Conservation (phyloP, 2,797 vertebrate genomes). For the Hemibagrus guttatus region DNA sequence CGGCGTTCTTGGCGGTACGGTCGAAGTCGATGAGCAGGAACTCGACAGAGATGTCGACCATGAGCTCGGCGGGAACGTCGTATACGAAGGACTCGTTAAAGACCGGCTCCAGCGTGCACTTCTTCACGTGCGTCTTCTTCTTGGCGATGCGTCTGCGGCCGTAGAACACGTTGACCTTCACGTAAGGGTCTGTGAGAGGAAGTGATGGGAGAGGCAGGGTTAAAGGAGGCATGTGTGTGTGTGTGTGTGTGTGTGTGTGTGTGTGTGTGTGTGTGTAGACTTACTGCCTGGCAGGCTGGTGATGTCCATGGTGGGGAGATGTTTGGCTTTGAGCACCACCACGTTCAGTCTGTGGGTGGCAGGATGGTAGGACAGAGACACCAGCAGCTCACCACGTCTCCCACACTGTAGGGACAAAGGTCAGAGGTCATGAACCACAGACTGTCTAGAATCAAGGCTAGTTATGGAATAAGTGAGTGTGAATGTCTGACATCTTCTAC, state of each 20-base stretch:
- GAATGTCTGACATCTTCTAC: not conserved
- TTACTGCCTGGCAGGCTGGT: slow-evolving; percentile 88
- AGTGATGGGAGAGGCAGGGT: not conserved
- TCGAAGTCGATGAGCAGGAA: slow-evolving; percentile 86
- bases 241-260: not conserved
- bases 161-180: slow-evolving; percentile 87
- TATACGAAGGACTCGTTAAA: slow-evolving; percentile 88
- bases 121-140: slow-evolving; percentile 88
- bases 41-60: slow-evolving; percentile 82
- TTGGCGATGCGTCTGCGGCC: slow-evolving; percentile 84
- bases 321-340: slow-evolving; percentile 85
- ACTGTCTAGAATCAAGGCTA: not conserved
- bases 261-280: slow-evolving; percentile 56
- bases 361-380: slow-evolving; percentile 84
- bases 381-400: slow-evolving; percentile 83
- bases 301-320: slow-evolving; percentile 87
- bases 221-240: not conserved
- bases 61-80: slow-evolving; percentile 79
- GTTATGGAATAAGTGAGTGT: not conserved
- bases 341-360: slow-evolving; percentile 84
- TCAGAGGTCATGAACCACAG: not conserved
- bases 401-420: slow-evolving; percentile 74
- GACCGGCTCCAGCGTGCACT: slow-evolving; percentile 84
- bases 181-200: slow-evolving; percentile 70
- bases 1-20: slow-evolving; percentile 84